Percentiles rank a stretch among this genome's conserved stretches.
Conservation (phyloP, 2,797 vertebrate genomes). For the Apodemus agrarius region DNA sequence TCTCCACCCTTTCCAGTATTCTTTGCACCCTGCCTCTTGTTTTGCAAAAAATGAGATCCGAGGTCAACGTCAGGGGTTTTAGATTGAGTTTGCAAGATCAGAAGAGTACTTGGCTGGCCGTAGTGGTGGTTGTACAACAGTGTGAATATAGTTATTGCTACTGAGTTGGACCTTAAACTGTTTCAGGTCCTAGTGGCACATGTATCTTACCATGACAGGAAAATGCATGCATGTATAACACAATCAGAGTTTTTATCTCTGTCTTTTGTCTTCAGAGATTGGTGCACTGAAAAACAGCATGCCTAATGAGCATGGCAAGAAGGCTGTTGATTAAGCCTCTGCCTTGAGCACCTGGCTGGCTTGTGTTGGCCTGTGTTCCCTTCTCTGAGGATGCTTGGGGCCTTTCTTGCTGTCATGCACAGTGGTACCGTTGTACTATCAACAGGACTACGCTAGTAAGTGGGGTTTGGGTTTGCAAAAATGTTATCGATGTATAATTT, state of each 20-base stretch:
- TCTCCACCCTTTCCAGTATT: not conserved
- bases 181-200: not conserved
- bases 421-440: not conserved
- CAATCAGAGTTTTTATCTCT: not conserved
- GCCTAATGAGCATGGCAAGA: slow-evolving; percentile 11
- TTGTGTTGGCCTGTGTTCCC: not conserved
- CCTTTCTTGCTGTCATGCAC: not conserved
- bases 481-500: not conserved
- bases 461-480: not conserved
- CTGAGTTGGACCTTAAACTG: not conserved
- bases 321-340: not conserved
- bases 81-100: not conserved
- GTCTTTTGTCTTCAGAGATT: slow-evolving; percentile 7
- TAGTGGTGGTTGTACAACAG: not conserved
- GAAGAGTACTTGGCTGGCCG: not conserved
- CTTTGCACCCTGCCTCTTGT: not conserved
- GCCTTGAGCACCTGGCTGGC: not conserved
- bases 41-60: not conserved
- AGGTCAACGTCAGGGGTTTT: not conserved
- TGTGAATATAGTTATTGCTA: no score
- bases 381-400: not conserved
- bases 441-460: not conserved
- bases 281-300: not conserved
- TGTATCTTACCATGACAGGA: not conserved
- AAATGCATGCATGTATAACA: not conserved